Evolutionary conservation across 2,113 vertebrate species (phyloP), one percentile per base, ranked within the genome.

Genomic region (Arvicanthis niloticus): DNA sequence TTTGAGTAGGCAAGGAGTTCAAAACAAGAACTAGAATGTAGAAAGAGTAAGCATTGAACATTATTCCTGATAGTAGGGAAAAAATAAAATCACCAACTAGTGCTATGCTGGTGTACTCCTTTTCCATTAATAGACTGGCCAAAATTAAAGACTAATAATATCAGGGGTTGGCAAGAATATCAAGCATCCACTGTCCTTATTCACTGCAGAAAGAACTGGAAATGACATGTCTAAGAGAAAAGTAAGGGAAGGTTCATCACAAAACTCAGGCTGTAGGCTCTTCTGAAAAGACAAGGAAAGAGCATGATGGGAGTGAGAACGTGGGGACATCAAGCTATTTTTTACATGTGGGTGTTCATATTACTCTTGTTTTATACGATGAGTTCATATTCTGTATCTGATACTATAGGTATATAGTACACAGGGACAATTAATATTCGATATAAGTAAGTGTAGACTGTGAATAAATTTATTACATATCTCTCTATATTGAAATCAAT

Each of bases 11-110:
- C 42, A 80, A 88, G 19, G 6, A 0, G 76, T 95, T 92, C 51
- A 91, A 92, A 94, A 95, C 7, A 84, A 93, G 73, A 95, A 70
- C 85, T 78, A 53, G 16, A 42, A 92, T 58, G 40, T 24, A 70
- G 13, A 84, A 84, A 91, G 42, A n/a, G 37, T 3, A 16, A 90
- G 75, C 62, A 95, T 80, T 65, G 77, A 96, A 89, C 96, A 60
- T 42, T 42, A 85, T 85, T 62, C 73, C 13, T 45, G 10, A 45
- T 76, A 13, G 40, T 26, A 76, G 73, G 26, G 26, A 75, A 42
- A 88, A 37, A 29, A 26, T 51, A 76, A 19, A 42, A 48, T 3
- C 26, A 31, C 26, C 26, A 77, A 51, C 29, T 62, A 22, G 88
- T 78, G 37, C 8, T 42, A 87, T 0, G 80, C 81, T 53, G 21